Percentiles rank a stretch among this genome's conserved stretches.
Evolutionary conservation across 1,140 invertebrate genomes (phyloP).

Genomic region (Coelopa frigida): DNA sequence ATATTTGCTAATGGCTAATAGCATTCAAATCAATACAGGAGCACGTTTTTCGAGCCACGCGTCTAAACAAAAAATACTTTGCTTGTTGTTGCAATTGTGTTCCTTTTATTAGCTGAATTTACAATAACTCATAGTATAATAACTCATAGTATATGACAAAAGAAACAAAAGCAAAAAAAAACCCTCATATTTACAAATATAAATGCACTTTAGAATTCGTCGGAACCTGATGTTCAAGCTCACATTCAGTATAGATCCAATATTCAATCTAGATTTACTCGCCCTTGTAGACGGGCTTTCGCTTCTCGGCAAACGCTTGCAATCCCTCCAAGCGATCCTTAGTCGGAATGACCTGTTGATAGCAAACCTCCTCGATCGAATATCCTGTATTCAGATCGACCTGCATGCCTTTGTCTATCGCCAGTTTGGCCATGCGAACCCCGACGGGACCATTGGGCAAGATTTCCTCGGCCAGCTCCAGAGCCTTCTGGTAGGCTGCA

Average conservation of each 20-base stretch:
- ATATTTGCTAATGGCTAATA: too few species aligned
- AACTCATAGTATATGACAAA: too few species aligned
- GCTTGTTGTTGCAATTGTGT: too few species aligned
- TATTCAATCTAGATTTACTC: too few species aligned
- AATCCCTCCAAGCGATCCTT: conserved; percentile 92
- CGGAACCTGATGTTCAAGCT: neutral
- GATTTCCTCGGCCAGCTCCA: conserved; percentile 85
- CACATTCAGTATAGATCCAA: too few species aligned
- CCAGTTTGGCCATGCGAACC: conserved; percentile 84
- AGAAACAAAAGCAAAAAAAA: too few species aligned
- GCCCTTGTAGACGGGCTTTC: conserved; percentile 74
- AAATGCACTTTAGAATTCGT: conserved; percentile 31
- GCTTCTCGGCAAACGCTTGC: conserved; percentile 88
- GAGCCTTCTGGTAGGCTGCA: conserved; percentile 75
- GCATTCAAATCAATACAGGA: too few species aligned
- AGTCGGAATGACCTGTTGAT: conserved; percentile 84
- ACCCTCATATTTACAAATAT: too few species aligned
- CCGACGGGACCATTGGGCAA: conserved; percentile 86
- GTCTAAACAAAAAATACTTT: too few species aligned
- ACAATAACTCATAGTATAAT: too few species aligned
- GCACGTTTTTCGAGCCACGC: too few species aligned
- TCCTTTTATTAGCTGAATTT: too few species aligned
- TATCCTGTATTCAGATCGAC: conserved; percentile 76
- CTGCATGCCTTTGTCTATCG: conserved; percentile 81
- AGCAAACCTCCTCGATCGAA: conserved; percentile 87